Conservation (phyloP, 53 echinoderm and acorn worm genomes). For the Stichopus horrens region DNA sequence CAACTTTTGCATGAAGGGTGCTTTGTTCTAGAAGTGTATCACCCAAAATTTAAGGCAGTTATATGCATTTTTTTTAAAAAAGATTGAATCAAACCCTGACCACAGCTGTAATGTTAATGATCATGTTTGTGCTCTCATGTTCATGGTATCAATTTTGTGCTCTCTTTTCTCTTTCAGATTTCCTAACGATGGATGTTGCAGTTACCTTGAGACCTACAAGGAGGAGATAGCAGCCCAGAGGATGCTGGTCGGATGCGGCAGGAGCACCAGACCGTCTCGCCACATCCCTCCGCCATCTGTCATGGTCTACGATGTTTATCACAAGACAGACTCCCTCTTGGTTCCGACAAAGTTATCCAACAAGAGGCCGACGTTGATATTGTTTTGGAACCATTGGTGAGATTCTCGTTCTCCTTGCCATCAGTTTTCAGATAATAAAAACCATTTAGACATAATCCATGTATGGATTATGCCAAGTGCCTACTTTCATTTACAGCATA, state of each 20-base stretch:
- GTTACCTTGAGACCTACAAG: conserved; percentile 70
- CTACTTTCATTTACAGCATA: too few relatives aligned
- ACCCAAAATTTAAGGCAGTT: too few relatives aligned
- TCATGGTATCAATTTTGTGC: too few relatives aligned
- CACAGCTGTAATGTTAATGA: too few relatives aligned
- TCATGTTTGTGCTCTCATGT: too few relatives aligned
- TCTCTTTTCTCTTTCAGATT: conserved; percentile 43
- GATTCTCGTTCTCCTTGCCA: background rate
- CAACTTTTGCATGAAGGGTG: too few relatives aligned
- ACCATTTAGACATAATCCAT: too few relatives aligned
- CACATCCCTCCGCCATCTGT: conserved; percentile 81
- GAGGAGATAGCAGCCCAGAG: conserved; percentile 61
- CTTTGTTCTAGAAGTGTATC: too few relatives aligned
- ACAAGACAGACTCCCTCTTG: conserved; percentile 64
- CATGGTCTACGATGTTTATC: conserved; percentile 70
- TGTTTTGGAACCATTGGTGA: conserved; percentile 95
- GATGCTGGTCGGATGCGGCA: conserved; percentile 1
- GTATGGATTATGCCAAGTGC: too few relatives aligned
- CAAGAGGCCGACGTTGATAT: conserved; percentile 70
- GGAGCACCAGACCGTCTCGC: conserved; percentile 32
- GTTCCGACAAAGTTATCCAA: conserved; percentile 85
- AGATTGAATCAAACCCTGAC: too few relatives aligned
- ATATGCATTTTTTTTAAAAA: too few relatives aligned
- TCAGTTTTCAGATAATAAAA: background rate
- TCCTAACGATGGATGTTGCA: conserved; percentile 69